Conservation (phyloP, 2,888 invertebrate genomes). For the Spisula solida region DNA sequence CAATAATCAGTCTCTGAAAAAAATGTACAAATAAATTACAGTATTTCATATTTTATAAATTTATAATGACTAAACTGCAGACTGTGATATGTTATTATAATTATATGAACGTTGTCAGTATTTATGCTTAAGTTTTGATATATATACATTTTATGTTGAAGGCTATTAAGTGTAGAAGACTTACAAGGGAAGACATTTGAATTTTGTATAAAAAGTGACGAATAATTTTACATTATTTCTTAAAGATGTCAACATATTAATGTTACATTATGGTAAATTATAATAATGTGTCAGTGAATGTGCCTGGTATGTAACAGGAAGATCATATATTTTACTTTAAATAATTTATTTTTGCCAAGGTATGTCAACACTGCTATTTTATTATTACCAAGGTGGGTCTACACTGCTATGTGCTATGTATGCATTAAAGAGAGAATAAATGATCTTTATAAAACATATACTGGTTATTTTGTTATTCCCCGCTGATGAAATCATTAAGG, state of each 20-base stretch:
- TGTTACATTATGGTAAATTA: background rate
- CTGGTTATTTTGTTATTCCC: background rate
- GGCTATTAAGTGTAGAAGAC: background rate
- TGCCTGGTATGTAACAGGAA: background rate
- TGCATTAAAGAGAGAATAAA: slow-evolving; percentile 19
- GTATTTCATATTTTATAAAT: background rate
- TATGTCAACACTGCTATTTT: background rate
- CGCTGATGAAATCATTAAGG: no score
- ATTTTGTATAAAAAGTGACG: background rate
- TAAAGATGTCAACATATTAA: no score
- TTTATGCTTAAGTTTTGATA: slow-evolving; percentile 18
- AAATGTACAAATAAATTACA: slow-evolving; percentile 16
- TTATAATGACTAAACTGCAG: background rate
- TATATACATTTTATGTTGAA: background rate
- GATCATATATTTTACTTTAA: background rate
- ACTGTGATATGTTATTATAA: slow-evolving; percentile 16
- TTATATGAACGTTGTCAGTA: background rate
- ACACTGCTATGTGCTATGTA: slow-evolving; percentile 9
- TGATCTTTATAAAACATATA: background rate
- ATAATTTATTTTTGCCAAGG: background rate
- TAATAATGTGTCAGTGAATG: background rate
- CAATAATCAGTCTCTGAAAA: background rate
- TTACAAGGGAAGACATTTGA: background rate
- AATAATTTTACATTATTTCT: background rate
- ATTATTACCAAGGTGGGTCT: background rate